Conservation (phyloP, 2,888 invertebrate species). For the Argyresthia goedartella region DNA sequence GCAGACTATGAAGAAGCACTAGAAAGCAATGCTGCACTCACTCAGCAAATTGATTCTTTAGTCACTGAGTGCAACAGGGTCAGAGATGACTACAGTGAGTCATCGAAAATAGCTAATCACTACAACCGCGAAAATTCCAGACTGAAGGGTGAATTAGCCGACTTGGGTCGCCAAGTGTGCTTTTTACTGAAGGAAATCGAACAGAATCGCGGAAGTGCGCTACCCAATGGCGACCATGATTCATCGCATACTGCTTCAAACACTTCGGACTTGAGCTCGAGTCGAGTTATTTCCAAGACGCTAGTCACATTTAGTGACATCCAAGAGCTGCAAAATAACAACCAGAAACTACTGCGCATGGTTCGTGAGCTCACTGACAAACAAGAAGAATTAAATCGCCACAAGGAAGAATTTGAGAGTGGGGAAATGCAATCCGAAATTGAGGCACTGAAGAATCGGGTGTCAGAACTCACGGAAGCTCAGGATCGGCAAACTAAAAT, state of each 20-base stretch:
- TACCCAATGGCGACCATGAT: slow-evolving; percentile 69
- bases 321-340: slow-evolving; percentile 89
- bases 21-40: slow-evolving; percentile 78
- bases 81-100: slow-evolving; percentile 77
- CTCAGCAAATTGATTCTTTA: slow-evolving; percentile 78
- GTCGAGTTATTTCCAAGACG: slow-evolving; percentile 82
- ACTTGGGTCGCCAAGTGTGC: slow-evolving; percentile 88
- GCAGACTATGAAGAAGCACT: slow-evolving; percentile 84
- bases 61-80: slow-evolving; percentile 79
- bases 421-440: slow-evolving; percentile 78
- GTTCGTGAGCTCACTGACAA: slow-evolving; percentile 88
- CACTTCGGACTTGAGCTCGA: slow-evolving; percentile 72
- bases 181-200: slow-evolving; percentile 88
- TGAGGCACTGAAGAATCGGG: slow-evolving; percentile 75
- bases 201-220: slow-evolving; percentile 79
- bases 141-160: slow-evolving; percentile 81
- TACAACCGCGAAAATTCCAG: slow-evolving; percentile 83
- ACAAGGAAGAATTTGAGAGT: slow-evolving; percentile 75
- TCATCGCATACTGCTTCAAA: slow-evolving; percentile 64
- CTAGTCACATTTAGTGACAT: slow-evolving; percentile 92
- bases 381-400: slow-evolving; percentile 84
- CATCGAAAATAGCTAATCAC: slow-evolving; percentile 78
- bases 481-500: slow-evolving; percentile 86
- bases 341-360: slow-evolving; percentile 85
- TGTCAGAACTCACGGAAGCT: slow-evolving; percentile 81